Evolutionary conservation across 2,113 vertebrate genomes (phyloP), one percentile per base, ranked within the genome.

Genomic region (Bettongia penicillata): DNA sequence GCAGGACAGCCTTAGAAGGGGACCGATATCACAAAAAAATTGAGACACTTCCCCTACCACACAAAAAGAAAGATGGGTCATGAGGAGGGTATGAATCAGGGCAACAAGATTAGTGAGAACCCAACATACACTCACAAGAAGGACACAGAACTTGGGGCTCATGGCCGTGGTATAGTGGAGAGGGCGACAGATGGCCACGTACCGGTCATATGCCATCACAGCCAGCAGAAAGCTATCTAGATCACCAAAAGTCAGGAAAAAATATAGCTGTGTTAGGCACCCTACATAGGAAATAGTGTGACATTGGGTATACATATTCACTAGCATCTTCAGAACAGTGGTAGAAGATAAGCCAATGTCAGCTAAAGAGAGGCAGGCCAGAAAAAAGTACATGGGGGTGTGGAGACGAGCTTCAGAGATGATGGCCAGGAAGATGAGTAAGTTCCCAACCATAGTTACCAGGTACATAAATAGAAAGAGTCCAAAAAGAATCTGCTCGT

Each of bases 1-100:
- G 48, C 97, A 96, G 8, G 95, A 97, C 28, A 97, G 91, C 92
- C 96, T 96, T 26, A 97, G 95, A 48, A 95, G 92, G 8, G 94
- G 96, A 31, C 90, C 90, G 23, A 96, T 57, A 51, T 96, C 97
- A 28, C 96, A 97, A 43, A 95, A 97, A 49, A 95, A 96, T n/a
- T 95, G 93, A 48, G 91, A 94, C 89, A 96, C 51, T 19, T 94
- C 16, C 0, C 95, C 92, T 51, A 90, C 91, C 61, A 93, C 48
- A 0, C 96, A 96, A 77, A 95, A 96, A 2, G 95, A 28, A 1
- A 97, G 91, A 55, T 43, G 7, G 22, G 92, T 68, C 43, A 94
- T 16, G 19, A 93, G 53, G 19, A 92, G 47, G 0, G 92, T 93
- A 31, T 94, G 93, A 11, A 51, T 93, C 55, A 97, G 53, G 90